Conservation (phyloP, 2,797 vertebrate genomes). For the Halcyon badia region DNA sequence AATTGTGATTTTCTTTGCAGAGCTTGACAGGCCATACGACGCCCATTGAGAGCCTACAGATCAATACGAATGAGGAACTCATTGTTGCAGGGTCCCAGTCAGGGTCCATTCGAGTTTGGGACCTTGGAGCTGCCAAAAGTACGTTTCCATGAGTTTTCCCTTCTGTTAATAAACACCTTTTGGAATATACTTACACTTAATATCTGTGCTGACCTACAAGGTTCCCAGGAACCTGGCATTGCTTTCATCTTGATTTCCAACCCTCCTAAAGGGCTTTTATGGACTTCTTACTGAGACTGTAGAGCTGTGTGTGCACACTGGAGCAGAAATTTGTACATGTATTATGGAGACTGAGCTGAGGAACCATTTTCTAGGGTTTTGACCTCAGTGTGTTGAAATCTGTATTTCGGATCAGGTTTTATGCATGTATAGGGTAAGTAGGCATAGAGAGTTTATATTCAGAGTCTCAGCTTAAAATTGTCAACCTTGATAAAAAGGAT, state of each 20-base stretch:
- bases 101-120: slow-evolving; percentile 95
- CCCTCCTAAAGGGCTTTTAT: background rate
- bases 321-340: background rate
- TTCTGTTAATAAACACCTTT: background rate
- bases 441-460: background rate
- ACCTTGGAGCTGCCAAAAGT: slow-evolving; percentile 98
- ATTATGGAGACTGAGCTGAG: background rate
- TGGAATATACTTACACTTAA: background rate
- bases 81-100: slow-evolving; percentile 94
- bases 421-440: background rate
- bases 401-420: background rate
- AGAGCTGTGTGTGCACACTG: background rate
- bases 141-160: slow-evolving; percentile 31
- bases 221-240: background rate
- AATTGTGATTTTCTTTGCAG: slow-evolving; percentile 74
- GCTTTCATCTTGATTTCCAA: background rate
- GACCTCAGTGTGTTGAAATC: background rate
- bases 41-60: slow-evolving; percentile 92
- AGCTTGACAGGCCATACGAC: slow-evolving; percentile 92
- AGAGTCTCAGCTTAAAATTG: background rate
- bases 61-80: slow-evolving; percentile 91
- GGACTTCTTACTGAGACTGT: rapidly evolving
- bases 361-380: background rate
- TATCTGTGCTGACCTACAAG: background rate
- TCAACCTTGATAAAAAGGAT: background rate